Evolutionary conservation across 2,888 invertebrate species (phyloP).

Genomic region (Bruchidius siliquastri): DNA sequence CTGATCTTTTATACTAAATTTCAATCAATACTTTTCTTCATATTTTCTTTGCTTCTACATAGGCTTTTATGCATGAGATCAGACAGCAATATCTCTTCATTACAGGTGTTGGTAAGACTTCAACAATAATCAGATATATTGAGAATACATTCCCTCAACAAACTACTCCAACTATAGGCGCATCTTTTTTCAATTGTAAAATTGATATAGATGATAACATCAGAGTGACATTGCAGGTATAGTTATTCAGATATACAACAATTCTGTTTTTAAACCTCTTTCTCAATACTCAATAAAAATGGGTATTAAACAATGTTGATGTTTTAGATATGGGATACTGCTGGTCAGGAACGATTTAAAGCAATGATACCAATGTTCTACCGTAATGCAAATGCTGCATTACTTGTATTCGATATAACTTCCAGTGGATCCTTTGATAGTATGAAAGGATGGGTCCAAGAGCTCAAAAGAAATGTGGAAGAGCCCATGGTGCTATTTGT

Average conservation of each 20-base stretch:
- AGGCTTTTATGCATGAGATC: too few species aligned
- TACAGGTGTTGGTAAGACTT: slow-evolving; percentile 86
- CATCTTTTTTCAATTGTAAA: slow-evolving; percentile 84
- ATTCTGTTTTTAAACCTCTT: too few species aligned
- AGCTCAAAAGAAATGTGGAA: slow-evolving; percentile 70
- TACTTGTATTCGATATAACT: slow-evolving; percentile 83
- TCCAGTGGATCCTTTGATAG: slow-evolving; percentile 68
- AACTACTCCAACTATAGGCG: slow-evolving; percentile 81
- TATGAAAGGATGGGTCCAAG: slow-evolving; percentile 83
- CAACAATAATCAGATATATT: slow-evolving; percentile 75
- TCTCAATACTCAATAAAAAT: too few species aligned
- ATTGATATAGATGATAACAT: slow-evolving; percentile 64
- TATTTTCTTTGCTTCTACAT: too few species aligned
- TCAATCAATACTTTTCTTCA: too few species aligned
- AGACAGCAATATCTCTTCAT: background rate
- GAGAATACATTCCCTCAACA: slow-evolving; percentile 71
- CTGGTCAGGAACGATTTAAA: slow-evolving; percentile 81
- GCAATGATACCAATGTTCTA: slow-evolving; percentile 96
- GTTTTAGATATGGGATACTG: slow-evolving; percentile 80
- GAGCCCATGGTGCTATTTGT: slow-evolving; percentile 74
- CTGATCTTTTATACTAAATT: too few species aligned
- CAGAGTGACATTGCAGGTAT: slow-evolving; percentile 71
- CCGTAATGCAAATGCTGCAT: slow-evolving; percentile 83
- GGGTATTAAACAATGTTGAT: background rate
- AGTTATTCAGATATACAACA: background rate